Base-by-base conservation (phyloP, 2,113 vertebrate genomes). In the Phocoena sinus region DNA sequence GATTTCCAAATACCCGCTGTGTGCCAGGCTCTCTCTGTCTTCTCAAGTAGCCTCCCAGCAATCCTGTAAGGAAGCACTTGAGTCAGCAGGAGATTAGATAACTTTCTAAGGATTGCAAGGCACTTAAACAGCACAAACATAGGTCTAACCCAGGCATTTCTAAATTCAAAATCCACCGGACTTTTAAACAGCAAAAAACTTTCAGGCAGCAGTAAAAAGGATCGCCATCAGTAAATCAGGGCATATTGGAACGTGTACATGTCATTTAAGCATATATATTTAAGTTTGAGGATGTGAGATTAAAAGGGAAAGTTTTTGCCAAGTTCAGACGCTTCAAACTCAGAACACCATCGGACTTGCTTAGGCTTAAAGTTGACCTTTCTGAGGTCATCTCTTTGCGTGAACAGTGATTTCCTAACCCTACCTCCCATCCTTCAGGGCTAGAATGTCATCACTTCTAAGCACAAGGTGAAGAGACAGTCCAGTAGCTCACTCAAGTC, bases 401-500 rank as follows among this genome's bases (percentile, higher is more conserved):
- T 8, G 36, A 80, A 70, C 7, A 0, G 0, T 12, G 6, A 17
- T 8, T 6, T 21, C 1, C 0, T 1, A 1, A 38, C 36, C 6
- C 1, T 1, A 2, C 31, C n/a, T 20, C 9, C 76, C 38, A 1
- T 5, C 28, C 36, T 50, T 89, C 44, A 31, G 18, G 17, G 17
- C 0, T 1, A 26, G 33, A n/a, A 41, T 10, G 18, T n/a, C 50
- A 8, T 50, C 50, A 5, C 41, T 13, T 79, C 38, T 63, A 25
- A 15, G 50, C 26, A 31, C 7, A 15, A 21, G 65, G 36, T 13
- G 25, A 14, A 50, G 50, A 70, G 15, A 67, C 81, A n/a, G 11
- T 1, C 44, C 33, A 36, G 44, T 53, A 5, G 9, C 36, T 63
- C 10, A 23, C 8, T 47, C 44, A 28, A 23, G 79, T 77, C 36